Base-by-base conservation (phyloP, 2,888 invertebrate species). In the Magallana nippona region DNA sequence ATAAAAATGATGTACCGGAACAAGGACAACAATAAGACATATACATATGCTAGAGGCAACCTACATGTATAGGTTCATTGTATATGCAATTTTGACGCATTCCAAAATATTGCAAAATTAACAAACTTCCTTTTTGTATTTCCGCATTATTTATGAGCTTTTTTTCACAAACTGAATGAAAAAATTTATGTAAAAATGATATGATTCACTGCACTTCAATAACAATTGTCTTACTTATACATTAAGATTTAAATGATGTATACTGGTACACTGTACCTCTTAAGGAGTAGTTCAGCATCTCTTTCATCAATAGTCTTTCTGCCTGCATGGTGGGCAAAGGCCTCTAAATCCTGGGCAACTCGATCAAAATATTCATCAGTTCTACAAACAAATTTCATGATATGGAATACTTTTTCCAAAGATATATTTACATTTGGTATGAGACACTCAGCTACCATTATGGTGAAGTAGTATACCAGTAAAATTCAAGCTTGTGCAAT, bases 261-360 rank as follows among this genome's bases (percentile, higher is more conserved):
- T 44, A 44, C 44, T 8, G 44, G 44, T 44, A 44, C 44, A 57
- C 57, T 78, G 83, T 86, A 92, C 93, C 92, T 91, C 86, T 87
- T 90, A 89, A 93, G 91, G 10, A 92, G 89, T 17, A 93, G 86
- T 82, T 89, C 90, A 22, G 91, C 90, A 86, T 93, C 93, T 1
- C 85, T 79, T 82, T 90, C 93, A 90, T 93, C 89, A 91, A 93
- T 82, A 87, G 91, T 83, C 89, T 95, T 88, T 94, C 94, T 22
- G 93, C 95, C 85, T 96, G 94, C 89, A 92, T 94, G 92, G 10
- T 86, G 56, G 2, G 92, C 90, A 84, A 88, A 92, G 1, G 90
- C 88, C 17, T 94, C 98, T 97, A 81, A 97, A 95, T 93, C 96
- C 94, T 0, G 97, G 97, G 98, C 97, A 97, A 78, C 93, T 95